Conservation (phyloP, 2,797 vertebrate genomes). For the Fundulus diaphanus region DNA sequence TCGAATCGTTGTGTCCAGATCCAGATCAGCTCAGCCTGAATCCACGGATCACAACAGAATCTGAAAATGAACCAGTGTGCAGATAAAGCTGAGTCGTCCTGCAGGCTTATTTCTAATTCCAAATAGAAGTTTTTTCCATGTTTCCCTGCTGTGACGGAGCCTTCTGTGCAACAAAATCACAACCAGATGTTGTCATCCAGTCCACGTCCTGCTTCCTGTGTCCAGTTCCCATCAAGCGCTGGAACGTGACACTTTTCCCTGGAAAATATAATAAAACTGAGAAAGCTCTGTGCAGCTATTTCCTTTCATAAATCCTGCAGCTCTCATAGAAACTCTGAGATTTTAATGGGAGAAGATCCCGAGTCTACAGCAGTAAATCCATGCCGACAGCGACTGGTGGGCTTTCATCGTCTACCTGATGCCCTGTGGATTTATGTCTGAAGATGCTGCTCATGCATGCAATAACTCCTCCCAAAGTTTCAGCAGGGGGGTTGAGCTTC, state of each 20-base stretch:
- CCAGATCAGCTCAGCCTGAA: constrained; percentile 4
- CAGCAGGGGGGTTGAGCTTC: constrained; percentile 37
- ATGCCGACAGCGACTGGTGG: constrained; percentile 59
- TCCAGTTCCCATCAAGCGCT: constrained; percentile 75
- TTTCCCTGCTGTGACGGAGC: constrained; percentile 67
- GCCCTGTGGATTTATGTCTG: constrained; percentile 53
- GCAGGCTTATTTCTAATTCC: constrained; percentile 30
- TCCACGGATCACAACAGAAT: constrained; percentile 27
- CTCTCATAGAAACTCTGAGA: constrained; percentile 42
- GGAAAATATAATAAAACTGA: constrained; percentile 82
- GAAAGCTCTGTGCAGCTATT: constrained; percentile 71
- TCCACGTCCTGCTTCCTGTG: constrained; percentile 73
- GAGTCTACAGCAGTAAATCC: constrained; percentile 70
- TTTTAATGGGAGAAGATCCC: constrained; percentile 70
- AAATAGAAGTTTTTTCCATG: constrained; percentile 62
- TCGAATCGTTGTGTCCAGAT: too few relatives aligned
- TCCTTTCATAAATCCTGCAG: constrained; percentile 82
- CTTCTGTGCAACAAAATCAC: constrained; percentile 66
- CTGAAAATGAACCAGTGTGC: too few relatives aligned
- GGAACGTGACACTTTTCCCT: constrained; percentile 82
- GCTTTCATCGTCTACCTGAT: constrained; percentile 66
- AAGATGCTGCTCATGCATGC: constrained; percentile 32
- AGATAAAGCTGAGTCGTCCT: background rate
- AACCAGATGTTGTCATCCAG: constrained; percentile 82
- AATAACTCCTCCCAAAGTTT: constrained; percentile 54